Conservation (phyloP, 2,113 vertebrate species). For the Gobius niger region DNA sequence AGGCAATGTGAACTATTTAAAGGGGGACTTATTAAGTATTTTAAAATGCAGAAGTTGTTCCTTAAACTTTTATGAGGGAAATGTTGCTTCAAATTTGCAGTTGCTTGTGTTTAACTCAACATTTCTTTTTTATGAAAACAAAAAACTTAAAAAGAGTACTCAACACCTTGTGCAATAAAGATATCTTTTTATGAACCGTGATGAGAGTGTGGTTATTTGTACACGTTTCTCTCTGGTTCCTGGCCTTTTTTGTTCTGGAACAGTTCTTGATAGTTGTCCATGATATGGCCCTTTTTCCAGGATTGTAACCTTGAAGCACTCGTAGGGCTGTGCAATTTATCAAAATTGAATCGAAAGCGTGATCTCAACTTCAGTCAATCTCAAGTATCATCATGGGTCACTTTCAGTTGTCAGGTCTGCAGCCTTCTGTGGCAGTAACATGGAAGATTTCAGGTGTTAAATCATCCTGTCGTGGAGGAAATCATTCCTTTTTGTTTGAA, state of each 20-base stretch:
- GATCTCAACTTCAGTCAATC: too few species aligned
- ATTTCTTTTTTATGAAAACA: constrained; percentile 93
- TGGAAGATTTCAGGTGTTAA: too few species aligned
- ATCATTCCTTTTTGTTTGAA: neutral
- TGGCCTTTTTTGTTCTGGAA: neutral
- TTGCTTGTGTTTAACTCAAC: constrained; percentile 98
- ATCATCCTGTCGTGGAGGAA: too few species aligned
- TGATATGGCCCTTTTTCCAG: neutral
- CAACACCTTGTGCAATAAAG: constrained; percentile 99
- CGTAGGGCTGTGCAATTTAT: too few species aligned
- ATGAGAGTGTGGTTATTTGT: constrained; percentile 38
- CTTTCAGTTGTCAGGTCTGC: neutral
- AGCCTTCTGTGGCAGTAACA: too few species aligned
- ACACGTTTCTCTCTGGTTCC: neutral
- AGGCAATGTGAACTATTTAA: constrained; percentile 58
- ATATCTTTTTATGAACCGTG: constrained; percentile 92
- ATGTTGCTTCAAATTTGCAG: constrained; percentile 94
- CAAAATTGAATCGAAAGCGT: too few species aligned
- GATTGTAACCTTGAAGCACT: too few species aligned
- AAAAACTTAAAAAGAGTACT: constrained; percentile 87
- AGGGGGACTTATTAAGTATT: constrained; percentile 57
- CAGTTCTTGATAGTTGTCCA: neutral
- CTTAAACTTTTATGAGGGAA: constrained; percentile 75
- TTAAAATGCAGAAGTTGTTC: constrained; percentile 72
- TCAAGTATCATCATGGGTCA: too few species aligned